Base-by-base conservation (phyloP, 2,888 invertebrate species). In the Myathropa florea region DNA sequence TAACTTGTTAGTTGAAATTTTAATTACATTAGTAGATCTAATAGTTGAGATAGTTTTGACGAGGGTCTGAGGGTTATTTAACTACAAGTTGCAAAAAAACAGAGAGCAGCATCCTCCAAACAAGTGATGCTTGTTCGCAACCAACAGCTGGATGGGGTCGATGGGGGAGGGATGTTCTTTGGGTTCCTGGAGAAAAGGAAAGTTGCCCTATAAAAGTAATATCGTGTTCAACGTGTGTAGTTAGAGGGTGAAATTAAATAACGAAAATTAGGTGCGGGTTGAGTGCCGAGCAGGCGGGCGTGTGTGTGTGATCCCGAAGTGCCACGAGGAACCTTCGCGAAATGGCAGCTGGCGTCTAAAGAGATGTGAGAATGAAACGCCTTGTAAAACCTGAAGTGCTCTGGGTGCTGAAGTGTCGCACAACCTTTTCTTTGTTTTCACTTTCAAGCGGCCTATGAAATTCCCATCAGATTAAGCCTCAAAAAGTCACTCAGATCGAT, bases 11-110 rank as follows among this genome's bases (percentile, higher is more conserved):
- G 60, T n/a, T 46, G 36, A 61, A 85, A 85, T 76, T 85, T 85
- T 82, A 85, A 85, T 85, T 85, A 85, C 85, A 85, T 85, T 85
- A 85, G 85, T 78, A 82, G 82, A 85, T 85, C 85, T 85, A 82
- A 85, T 85, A 85, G 85, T 82, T 85, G 77, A 78, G 85, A 81
- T 85, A 85, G 85, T 82, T n/a, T 85, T 82, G 85, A 77, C 73
- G 77, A 77, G 77, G 85, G 85, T 81, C 68, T 77, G 85, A 73
- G 68, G 82, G 73, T 81, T 82, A 77, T 82, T 85, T 85, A 78
- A 85, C 77, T 82, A 70, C 63, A 85, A 82, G 72, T 73, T 68
- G 53, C 68, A 75, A 65, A 23, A 39, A 73, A 59, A 46, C 24
- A 72, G 28, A 33, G 10, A 9, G 4, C 18, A 46, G 46, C 46